These are phyloP conservation scores for Pocillopora damicornis DNA, from an alignment of 64 coral and sea anemone genomes.

Conservation along the genomic window DNA sequence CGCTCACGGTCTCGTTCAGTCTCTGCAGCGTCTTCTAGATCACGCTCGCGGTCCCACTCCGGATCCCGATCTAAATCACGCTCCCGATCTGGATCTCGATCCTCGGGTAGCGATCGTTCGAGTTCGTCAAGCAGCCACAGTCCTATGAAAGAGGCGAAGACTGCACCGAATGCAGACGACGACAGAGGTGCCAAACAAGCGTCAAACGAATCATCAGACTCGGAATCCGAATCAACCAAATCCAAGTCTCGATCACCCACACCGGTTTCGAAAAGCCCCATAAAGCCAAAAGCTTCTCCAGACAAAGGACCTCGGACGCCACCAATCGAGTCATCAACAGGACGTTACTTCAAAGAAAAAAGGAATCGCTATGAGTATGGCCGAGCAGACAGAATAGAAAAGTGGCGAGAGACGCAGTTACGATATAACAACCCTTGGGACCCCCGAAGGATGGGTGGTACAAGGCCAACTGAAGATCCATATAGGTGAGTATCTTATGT, in stretches of 20 bases:
- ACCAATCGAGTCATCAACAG: constrained; percentile 16
- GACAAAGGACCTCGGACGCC: constrained; percentile 53
- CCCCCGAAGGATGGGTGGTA: neutral
- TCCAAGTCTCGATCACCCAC: constrained; percentile 24
- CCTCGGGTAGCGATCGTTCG: constrained; percentile 75
- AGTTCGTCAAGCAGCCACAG: constrained; percentile 52
- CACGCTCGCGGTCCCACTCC: constrained; percentile 64
- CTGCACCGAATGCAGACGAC: neutral
- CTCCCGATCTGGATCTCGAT: constrained; percentile 60
- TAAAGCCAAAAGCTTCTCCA: constrained; percentile 19
- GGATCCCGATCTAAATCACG: constrained; percentile 53
- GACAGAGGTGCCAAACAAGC: constrained; percentile 25
- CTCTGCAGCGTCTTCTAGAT: constrained; percentile 51
- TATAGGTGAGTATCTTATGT: constrained; percentile 47
- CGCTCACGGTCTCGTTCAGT: constrained; percentile 66
- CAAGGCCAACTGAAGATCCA: constrained; percentile 24
- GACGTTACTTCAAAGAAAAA: constrained; percentile 47
- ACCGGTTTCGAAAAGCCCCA: neutral
- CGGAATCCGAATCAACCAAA: constrained; percentile 54
- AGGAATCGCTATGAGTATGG: constrained; percentile 67
- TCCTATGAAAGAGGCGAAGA: constrained; percentile 26
- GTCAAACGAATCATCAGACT: constrained; percentile 42
- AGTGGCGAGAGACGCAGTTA: constrained; percentile 48
- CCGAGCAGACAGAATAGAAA: constrained; percentile 58
- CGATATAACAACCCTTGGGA: neutral